Evolutionary conservation across 2,113 vertebrate genomes (phyloP), one percentile per base, ranked within the genome.

Genomic region (Menidia beryllina): DNA sequence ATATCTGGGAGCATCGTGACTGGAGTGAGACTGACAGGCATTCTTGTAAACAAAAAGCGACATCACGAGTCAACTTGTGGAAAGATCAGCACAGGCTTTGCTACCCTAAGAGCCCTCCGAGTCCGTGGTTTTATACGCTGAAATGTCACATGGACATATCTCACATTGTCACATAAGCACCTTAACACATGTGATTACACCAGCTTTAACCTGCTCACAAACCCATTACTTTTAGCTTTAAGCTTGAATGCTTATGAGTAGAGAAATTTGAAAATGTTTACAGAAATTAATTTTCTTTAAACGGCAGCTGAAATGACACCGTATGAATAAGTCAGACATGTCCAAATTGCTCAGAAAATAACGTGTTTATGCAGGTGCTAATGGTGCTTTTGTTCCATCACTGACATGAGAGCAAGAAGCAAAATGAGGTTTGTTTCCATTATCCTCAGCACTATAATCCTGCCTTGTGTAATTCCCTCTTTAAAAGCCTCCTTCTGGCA

Each of bases 391-490:
- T 85, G 72, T 78, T 79, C 45, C 53, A 36, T 27, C 6, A 47
- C 27, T 78, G 73, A 75, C 80, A 69, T 79, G 81, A 65, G 5
- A 72, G 71, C 30, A 10, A 65, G 38, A 74, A 75, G 69, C 67
- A 77, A 73, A 83, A 83, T 38, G 55, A 88, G 89, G 85, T 90
- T 86, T 81, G 65, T 83, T 83, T 90, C 79, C 85, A 90, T 88
- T 88, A 90, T 82, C 72, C 75, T 60, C 62, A 51, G 79, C 71
- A 69, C 66, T 73, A 80, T 90, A 89, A 91, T 90, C 85, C 85
- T 64, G 0, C 8, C 69, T 85, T 87, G 77, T 82, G 75, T 82
- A 86, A 91, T 86, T 89, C 78, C 86, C 55, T 88, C 53, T 84
- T 58, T 67, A 88, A 89, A 89, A 82, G 77, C 73, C 75, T 79